A percentile compares a stretch with the other conserved stretches of the same genome.
phyloP scores from a whole-genome alignment of 1,140 invertebrate genomes.

The Zaprionus gabonicus region DNA sequence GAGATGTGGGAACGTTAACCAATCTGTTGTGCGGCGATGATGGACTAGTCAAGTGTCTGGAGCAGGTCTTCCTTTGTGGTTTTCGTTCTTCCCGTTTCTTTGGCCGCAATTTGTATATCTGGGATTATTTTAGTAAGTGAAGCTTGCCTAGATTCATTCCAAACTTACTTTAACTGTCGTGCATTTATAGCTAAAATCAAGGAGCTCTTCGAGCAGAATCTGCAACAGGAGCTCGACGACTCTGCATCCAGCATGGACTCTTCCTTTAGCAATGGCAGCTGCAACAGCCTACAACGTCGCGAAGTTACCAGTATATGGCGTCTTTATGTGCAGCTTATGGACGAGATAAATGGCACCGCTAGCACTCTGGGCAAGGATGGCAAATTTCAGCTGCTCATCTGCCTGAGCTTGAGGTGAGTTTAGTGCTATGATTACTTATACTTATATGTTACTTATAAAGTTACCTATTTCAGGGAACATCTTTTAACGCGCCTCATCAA shows the following conservation, averaged over 20 bases:
- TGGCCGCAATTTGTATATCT: conserved; percentile 97
- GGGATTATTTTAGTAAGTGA: conserved; percentile 97
- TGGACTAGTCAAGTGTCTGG: conserved; percentile 96
- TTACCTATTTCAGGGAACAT: conserved; percentile 91
- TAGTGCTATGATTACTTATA: neutral
- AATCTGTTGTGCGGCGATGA: conserved; percentile 96
- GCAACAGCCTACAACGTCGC: conserved; percentile 85
- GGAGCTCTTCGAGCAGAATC: conserved; percentile 92
- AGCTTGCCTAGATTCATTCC: neutral
- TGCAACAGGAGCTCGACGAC: conserved; percentile 87
- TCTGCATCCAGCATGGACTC: conserved; percentile 82
- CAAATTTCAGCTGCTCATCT: conserved; percentile 98
- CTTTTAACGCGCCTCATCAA: conserved; percentile 94
- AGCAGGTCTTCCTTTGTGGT: conserved; percentile 97
- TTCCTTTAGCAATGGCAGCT: conserved; percentile 82
- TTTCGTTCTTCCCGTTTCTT: conserved; percentile 97
- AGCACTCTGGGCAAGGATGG: conserved; percentile 98
- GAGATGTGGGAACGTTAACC: conserved; percentile 95
- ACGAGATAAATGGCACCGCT: conserved; percentile 93
- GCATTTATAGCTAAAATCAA: conserved; percentile 91
- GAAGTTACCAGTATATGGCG: conserved; percentile 89
- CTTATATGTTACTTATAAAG: neutral
- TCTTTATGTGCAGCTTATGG: conserved; percentile 91
- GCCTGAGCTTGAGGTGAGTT: conserved; percentile 88
- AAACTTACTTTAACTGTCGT: neutral